A percentile compares a stretch with the other conserved stretches of the same genome.
Conservation (phyloP, 2,113 vertebrate genomes). For the Poecilia latipinna region DNA sequence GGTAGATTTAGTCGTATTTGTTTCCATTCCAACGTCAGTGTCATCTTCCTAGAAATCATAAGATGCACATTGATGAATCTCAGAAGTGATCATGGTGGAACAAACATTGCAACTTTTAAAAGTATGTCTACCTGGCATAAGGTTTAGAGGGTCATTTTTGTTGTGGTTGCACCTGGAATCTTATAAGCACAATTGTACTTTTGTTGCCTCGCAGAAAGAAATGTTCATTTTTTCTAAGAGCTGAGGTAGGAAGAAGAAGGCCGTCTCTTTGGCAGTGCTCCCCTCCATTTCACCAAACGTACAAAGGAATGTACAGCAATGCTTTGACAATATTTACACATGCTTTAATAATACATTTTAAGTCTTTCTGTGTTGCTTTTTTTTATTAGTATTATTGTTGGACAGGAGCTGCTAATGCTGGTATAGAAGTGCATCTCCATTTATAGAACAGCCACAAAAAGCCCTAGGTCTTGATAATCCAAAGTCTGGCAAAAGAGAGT, state of each 20-base stretch:
- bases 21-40: neutral
- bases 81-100: neutral
- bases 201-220: neutral
- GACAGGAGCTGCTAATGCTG: neutral
- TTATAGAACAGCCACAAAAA: neutral
- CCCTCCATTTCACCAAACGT: neutral
- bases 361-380: neutral
- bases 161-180: neutral
- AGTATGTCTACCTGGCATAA: neutral
- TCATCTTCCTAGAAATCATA: neutral
- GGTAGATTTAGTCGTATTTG: neutral
- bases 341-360: neutral
- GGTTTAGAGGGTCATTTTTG: neutral
- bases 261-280: neutral
- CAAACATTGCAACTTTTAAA: neutral
- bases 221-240: neutral
- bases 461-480: no score
- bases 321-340: neutral
- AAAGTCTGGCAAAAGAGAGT: neutral
- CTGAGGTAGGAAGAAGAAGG: neutral
- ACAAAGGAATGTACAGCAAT: neutral
- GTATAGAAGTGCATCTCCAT: neutral
- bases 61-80: neutral
- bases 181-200: conserved; percentile 1
- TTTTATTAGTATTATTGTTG: neutral